Percentiles rank a stretch among this genome's conserved stretches.
These are phyloP conservation scores for Aphaenogaster floridana DNA, from an alignment of 1,140 invertebrate genomes.

Conservation along the genomic window DNA sequence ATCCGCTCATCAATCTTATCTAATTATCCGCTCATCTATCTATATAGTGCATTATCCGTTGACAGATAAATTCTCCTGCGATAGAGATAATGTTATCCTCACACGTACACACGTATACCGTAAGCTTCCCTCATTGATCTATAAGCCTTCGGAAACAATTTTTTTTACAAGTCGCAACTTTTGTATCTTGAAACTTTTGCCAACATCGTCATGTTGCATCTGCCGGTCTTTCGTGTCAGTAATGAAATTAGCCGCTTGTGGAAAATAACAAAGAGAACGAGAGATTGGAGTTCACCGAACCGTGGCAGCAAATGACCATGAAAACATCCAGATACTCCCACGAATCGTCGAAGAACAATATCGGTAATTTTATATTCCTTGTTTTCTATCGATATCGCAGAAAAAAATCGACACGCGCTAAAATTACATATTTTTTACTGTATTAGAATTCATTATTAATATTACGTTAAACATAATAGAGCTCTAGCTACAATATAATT, in stretches of 20 bases:
- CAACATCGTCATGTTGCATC: background rate
- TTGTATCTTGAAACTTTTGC: background rate
- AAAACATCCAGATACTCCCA: slow-evolving; percentile 78
- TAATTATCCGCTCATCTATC: slow-evolving; percentile 36
- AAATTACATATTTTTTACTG: background rate
- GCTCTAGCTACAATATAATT: background rate
- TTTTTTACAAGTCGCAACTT: background rate
- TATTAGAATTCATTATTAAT: slow-evolving; percentile 14
- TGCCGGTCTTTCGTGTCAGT: slow-evolving; percentile 22
- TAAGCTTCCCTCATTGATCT: background rate
- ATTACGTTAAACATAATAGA: background rate
- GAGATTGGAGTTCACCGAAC: slow-evolving; percentile 70
- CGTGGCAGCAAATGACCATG: slow-evolving; percentile 80
- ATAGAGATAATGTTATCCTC: background rate
- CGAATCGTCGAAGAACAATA: slow-evolving; percentile 59
- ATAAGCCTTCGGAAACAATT: background rate
- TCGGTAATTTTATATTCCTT: background rate
- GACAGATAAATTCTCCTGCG: slow-evolving; percentile 16
- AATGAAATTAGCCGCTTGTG: slow-evolving; percentile 76
- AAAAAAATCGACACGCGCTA: background rate
- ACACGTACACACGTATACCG: background rate
- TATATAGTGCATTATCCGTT: slow-evolving; percentile 28
- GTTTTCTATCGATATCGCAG: background rate
- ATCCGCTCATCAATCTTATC: slow-evolving; percentile 50
- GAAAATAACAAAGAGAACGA: slow-evolving; percentile 70